Conservation (phyloP, 2,888 invertebrate genomes). For the Lepetodrilus schrolli region DNA sequence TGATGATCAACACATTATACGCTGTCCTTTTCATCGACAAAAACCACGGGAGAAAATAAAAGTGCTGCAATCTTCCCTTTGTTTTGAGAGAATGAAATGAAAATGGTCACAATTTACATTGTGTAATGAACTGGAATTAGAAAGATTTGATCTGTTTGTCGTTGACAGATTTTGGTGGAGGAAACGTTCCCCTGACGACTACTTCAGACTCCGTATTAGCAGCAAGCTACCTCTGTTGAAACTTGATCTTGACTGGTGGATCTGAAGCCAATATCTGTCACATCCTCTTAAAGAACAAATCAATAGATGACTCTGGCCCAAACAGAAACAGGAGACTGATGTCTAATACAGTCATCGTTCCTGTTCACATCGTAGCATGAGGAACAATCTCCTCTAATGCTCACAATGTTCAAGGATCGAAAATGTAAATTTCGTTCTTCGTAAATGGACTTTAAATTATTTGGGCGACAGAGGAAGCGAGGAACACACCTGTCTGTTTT, state of each 20-base stretch:
- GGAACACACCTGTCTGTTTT: conserved; percentile 34
- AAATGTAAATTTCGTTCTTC: no score
- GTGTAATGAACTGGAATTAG: neutral
- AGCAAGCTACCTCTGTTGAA: neutral
- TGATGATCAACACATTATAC: neutral
- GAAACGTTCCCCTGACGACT: neutral
- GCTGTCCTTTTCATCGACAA: no score
- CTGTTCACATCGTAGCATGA: no score
- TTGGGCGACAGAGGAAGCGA: no score
- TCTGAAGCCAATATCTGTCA: neutral
- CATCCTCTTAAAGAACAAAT: neutral
- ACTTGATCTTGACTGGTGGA: neutral
- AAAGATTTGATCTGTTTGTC: neutral
- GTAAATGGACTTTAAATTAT: no score
- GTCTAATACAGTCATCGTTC: no score
- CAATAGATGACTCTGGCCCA: neutral
- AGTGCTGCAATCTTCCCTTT: no score
- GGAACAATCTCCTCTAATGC: no score
- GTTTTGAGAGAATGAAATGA: neutral
- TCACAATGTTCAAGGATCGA: no score
- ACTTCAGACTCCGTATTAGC: neutral
- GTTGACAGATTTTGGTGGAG: neutral
- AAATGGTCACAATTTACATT: neutral
- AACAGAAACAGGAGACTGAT: no score
- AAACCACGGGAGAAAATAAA: no score